Evolutionary conservation across 2,113 vertebrate genomes (phyloP).

Genomic region (Riparia riparia): DNA sequence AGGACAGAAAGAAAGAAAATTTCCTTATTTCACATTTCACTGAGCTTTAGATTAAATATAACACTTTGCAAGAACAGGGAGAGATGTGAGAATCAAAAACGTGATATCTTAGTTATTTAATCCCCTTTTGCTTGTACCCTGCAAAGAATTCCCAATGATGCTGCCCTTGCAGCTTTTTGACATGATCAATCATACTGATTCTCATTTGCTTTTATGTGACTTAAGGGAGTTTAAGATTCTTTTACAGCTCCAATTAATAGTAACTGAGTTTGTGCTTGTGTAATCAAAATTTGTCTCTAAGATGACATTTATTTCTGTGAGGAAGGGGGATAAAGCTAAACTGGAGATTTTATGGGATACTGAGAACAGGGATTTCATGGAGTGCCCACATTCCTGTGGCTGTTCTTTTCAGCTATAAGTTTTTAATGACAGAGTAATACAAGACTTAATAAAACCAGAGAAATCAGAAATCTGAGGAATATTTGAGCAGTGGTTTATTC

Average conservation of each 20-base stretch:
- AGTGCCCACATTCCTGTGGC: neutral
- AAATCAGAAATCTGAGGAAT: neutral
- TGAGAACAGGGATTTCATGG: neutral
- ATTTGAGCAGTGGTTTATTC: neutral
- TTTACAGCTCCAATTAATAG: neutral
- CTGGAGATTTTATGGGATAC: neutral
- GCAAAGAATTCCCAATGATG: neutral
- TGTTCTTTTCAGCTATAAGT: neutral
- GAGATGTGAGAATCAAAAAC: neutral
- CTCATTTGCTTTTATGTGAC: neutral
- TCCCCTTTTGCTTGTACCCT: neutral
- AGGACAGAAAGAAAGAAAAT: neutral
- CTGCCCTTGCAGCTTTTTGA: neutral
- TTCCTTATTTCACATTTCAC: neutral
- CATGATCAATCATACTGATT: neutral
- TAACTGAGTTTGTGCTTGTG: neutral
- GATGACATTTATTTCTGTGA: neutral
- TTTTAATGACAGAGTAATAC: neutral
- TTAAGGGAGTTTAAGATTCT: neutral
- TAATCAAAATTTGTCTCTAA: constrained; percentile 1
- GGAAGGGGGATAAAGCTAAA: neutral
- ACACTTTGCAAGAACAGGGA: neutral
- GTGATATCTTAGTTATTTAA: neutral
- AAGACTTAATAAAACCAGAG: neutral
- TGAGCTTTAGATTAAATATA: neutral